Base-by-base conservation (phyloP, 2,888 invertebrate species). In the Eristalis intricaria region DNA sequence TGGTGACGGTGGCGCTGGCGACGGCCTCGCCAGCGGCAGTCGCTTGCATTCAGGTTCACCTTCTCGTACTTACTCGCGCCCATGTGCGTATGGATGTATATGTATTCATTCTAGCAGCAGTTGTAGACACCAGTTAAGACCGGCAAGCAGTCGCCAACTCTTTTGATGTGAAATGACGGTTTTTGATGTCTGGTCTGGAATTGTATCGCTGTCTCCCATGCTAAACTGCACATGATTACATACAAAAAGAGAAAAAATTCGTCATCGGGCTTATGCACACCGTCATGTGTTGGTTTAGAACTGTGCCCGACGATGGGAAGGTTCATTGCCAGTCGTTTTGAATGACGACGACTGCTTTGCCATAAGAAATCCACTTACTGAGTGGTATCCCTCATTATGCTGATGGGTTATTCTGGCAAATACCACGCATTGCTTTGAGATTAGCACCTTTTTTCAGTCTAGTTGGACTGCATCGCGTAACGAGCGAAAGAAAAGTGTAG, bases 91-190 rank as follows among this genome's bases (percentile, higher is more conserved):
- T 26, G 60, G 26, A 5, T 58, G 60, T 64, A 5, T 58, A 26
- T 64, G 61, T 35, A 50, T 56, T 8, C 32, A n/a, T n/a, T 32
- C 5, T 60, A 66, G 35, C 61, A 73, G 70, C 29, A 69, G 43
- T 81, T 38, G 77, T 60, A 77, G 82, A 77, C 64, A 63, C 43
- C 66, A 60, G 77, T 77, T 81, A 81, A 86, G 74, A 77, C 85
- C 85, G 85, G 65, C 85, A 82, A 70, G 69, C 64, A 82, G 85
- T 86, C 85, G 85, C 85, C 85, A 86, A 78, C 71, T 86, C 74
- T 78, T 86, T 86, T 86, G 82, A 86, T 78, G 85, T 77, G 65
- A 82, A 86, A 86, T 82, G 85, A 86, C 82, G 74, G 77, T 66
- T 82, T 84, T 82, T 78, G 78, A 86, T 86, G 85, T 82, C 85